phyloP scores from a whole-genome alignment of 2,113 vertebrate genomes.

The Rhinolophus sinicus region DNA sequence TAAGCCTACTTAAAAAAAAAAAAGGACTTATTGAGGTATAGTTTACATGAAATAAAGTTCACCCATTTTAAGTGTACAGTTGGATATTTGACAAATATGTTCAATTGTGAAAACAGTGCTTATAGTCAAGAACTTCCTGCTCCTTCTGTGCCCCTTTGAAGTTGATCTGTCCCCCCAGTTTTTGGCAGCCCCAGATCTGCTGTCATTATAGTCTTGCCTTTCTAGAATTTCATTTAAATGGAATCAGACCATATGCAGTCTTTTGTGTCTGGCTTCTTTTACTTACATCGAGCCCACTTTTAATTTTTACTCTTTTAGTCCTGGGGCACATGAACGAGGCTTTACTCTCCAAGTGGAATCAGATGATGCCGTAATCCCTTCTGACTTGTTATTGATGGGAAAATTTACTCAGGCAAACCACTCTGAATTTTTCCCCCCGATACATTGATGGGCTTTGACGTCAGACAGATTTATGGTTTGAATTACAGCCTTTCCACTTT shows the following conservation, averaged over 20 bases:
- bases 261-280: neutral
- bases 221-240: neutral
- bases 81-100: neutral
- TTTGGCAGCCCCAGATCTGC: neutral
- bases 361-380: neutral
- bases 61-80: neutral
- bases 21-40: neutral
- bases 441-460: neutral
- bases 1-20: neutral
- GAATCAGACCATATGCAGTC: rapidly evolving
- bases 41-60: neutral
- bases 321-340: neutral
- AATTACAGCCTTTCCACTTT: neutral
- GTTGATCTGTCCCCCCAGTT: neutral
- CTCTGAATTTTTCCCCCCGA: too few species aligned
- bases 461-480: neutral
- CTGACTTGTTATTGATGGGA: neutral
- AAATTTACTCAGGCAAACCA: neutral
- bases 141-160: neutral
- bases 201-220: neutral
- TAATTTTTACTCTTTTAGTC: neutral
- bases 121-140: neutral
- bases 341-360: neutral
- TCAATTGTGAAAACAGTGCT: neutral
- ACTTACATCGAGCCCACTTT: neutral